Percentiles rank a stretch among this genome's conserved stretches.
Conservation (phyloP, 2,888 invertebrate genomes). For the Pandemis corylana region DNA sequence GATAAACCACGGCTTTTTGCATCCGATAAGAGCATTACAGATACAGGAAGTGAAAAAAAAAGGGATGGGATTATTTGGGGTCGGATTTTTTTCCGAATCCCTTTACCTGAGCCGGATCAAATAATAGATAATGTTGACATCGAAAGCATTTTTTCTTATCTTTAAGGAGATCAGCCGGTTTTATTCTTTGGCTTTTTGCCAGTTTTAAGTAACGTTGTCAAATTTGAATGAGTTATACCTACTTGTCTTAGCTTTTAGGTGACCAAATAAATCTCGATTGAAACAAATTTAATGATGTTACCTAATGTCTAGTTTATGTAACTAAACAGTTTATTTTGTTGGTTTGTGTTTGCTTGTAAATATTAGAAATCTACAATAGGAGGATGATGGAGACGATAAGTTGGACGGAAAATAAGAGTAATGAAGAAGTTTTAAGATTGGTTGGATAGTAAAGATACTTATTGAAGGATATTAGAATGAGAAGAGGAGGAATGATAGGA, state of each 20-base stretch:
- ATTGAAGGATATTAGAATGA: too few relatives aligned
- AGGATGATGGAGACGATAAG: too few relatives aligned
- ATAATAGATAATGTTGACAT: constrained; percentile 45
- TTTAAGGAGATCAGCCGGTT: constrained; percentile 24
- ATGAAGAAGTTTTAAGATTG: too few relatives aligned
- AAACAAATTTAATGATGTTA: too few relatives aligned
- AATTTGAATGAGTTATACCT: constrained; percentile 1
- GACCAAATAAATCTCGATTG: too few relatives aligned
- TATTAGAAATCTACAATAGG: too few relatives aligned
- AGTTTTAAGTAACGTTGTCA: constrained; percentile 1
- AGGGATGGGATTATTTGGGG: constrained; percentile 41
- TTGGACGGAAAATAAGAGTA: too few relatives aligned
- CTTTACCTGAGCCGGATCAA: constrained; percentile 37
- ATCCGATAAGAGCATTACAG: constrained; percentile 45
- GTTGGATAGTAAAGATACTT: too few relatives aligned
- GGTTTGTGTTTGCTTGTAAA: too few relatives aligned
- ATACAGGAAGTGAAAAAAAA: constrained; percentile 51
- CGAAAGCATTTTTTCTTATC: constrained; percentile 42
- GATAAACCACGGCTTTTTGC: constrained; percentile 53
- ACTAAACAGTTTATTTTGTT: too few relatives aligned
- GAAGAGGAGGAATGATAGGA: too few relatives aligned
- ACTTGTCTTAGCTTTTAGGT: not conserved
- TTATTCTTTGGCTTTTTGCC: constrained; percentile 8
- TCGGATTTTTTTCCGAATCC: constrained; percentile 23
- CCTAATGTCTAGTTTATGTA: too few relatives aligned